Evolutionary conservation across 2,797 vertebrate species (phyloP).

Genomic region (Dipus sagitta): DNA sequence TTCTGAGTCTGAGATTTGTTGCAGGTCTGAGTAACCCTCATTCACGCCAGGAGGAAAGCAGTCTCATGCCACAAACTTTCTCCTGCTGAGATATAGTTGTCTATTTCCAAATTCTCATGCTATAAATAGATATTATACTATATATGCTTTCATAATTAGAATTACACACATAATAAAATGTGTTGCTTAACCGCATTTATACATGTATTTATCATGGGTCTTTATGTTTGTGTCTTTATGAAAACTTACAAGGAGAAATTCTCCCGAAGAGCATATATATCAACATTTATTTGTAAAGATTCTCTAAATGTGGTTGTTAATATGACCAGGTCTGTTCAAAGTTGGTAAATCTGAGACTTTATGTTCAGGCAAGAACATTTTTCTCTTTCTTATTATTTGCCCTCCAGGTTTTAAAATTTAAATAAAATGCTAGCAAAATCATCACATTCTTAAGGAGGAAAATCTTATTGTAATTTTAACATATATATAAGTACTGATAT

Average conservation of each 20-base stretch:
- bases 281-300: conserved; percentile 30
- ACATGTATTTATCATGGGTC: conserved; percentile 28
- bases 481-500: conserved; percentile 11
- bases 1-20: neutral
- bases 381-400: neutral
- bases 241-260: conserved; percentile 47
- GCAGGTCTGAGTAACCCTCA: neutral
- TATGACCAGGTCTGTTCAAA: conserved; percentile 19
- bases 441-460: neutral
- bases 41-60: neutral
- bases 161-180: conserved; percentile 36
- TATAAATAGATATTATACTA: neutral
- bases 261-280: neutral
- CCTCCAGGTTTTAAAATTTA: conserved; percentile 38
- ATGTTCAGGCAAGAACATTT: conserved; percentile 6
- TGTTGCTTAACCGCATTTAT: conserved; percentile 36
- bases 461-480: conserved; percentile 28
- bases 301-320: conserved; percentile 23
- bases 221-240: neutral
- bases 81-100: neutral
- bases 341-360: conserved; percentile 47
- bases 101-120: neutral
- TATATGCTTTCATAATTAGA: conserved; percentile 53
- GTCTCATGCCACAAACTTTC: neutral
- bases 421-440: neutral